Conservation (phyloP, 2,888 invertebrate genomes). For the Rotaria sp. region DNA sequence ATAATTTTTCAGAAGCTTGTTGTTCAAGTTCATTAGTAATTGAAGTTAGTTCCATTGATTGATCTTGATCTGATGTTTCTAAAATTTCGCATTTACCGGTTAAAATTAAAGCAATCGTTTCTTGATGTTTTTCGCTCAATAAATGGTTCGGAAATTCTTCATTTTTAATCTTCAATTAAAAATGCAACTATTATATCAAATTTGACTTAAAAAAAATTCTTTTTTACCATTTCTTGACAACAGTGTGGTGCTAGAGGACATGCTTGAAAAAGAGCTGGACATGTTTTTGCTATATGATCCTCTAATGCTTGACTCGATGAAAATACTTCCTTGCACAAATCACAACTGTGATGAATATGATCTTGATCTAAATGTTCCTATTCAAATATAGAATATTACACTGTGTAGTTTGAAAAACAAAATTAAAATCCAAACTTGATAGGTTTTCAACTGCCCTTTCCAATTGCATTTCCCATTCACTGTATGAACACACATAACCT, state of each 20-base stretch:
- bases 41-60: background rate
- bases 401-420: background rate
- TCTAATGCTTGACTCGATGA: background rate
- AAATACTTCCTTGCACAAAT: background rate
- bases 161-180: background rate
- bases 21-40: background rate
- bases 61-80: background rate
- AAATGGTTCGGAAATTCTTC: background rate
- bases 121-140: background rate
- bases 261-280: background rate
- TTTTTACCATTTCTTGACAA: background rate
- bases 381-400: background rate
- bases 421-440: background rate
- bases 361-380: background rate
- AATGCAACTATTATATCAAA: background rate
- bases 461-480: background rate
- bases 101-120: background rate
- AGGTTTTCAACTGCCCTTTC: background rate
- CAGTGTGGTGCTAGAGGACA: background rate
- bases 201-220: too few species aligned
- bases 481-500: background rate
- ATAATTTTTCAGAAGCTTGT: background rate
- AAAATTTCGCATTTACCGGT: background rate
- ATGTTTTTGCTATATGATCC: background rate
- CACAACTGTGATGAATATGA: background rate